A percentile compares a stretch with the other conserved stretches of the same genome.
phyloP scores from a whole-genome alignment of 2,888 invertebrate species.

The Spilosoma lubricipeda region DNA sequence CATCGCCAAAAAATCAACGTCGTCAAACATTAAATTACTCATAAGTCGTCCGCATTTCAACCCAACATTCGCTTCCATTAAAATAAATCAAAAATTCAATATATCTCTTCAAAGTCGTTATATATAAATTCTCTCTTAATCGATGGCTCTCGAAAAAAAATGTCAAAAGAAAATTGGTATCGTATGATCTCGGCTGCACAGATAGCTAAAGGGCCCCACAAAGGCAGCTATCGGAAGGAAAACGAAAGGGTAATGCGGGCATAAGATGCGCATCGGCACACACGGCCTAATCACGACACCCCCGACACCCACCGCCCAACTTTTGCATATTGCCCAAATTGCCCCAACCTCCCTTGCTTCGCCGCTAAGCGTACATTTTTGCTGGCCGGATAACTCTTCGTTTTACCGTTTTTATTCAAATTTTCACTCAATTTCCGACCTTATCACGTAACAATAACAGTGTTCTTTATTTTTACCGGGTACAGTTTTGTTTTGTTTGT shows the following conservation, averaged over 20 bases:
- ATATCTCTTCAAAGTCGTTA: slow-evolving; percentile 30
- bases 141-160: slow-evolving; percentile 63
- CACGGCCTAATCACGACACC: slow-evolving; percentile 83
- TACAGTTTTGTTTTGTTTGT: slow-evolving; percentile 37
- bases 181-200: slow-evolving; percentile 73
- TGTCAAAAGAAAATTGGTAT: slow-evolving; percentile 76
- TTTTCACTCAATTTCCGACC: slow-evolving; percentile 54
- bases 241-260: slow-evolving; percentile 86
- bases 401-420: slow-evolving; percentile 46
- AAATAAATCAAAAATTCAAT: slow-evolving; percentile 50
- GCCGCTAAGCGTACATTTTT: slow-evolving; percentile 67
- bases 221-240: slow-evolving; percentile 86
- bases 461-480: slow-evolving; percentile 20
- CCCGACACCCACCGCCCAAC: slow-evolving; percentile 69
- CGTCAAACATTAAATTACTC: slow-evolving; percentile 5
- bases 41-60: slow-evolving; percentile 22
- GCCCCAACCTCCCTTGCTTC: slow-evolving; percentile 71
- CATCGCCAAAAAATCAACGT: neutral
- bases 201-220: slow-evolving; percentile 78
- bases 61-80: slow-evolving; percentile 36
- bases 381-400: slow-evolving; percentile 50
- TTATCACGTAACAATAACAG: slow-evolving; percentile 46
- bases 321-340: slow-evolving; percentile 86
- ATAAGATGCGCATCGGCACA: slow-evolving; percentile 86
- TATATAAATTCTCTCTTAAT: slow-evolving; percentile 50